phyloP scores from a whole-genome alignment of 2,113 vertebrate species.

The Carollia perspicillata region DNA sequence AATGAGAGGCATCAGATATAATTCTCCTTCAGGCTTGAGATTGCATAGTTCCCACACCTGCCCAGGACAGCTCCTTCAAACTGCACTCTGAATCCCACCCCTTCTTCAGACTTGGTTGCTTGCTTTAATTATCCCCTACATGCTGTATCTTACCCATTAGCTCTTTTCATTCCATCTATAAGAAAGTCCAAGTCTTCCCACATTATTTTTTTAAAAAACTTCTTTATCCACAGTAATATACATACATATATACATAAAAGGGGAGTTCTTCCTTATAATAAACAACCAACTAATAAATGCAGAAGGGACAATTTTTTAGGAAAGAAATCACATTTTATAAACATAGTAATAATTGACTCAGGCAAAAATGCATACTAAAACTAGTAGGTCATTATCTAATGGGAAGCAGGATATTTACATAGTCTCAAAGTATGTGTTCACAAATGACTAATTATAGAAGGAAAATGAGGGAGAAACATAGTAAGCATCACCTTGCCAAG shows the following conservation, averaged over 20 bases:
- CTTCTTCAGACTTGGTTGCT: not conserved
- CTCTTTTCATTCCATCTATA: not conserved
- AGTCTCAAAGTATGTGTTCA: not conserved
- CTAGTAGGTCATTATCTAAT: not conserved
- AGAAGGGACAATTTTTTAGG: not conserved
- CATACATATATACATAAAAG: not conserved
- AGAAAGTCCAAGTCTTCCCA: not conserved
- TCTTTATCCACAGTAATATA: not conserved
- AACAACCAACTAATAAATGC: not conserved
- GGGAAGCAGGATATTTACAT: not conserved
- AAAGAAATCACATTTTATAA: not conserved
- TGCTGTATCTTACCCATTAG: not conserved
- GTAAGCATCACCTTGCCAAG: not conserved
- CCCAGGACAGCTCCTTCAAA: not conserved
- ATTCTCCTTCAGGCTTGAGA: not conserved
- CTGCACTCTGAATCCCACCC: not conserved
- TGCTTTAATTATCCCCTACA: not conserved
- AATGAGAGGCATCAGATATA: not conserved
- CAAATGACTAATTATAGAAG: not conserved
- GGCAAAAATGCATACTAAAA: not conserved
- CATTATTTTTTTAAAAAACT: not conserved
- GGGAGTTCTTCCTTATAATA: not conserved
- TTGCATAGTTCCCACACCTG: not conserved
- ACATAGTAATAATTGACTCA: not conserved
- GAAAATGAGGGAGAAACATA: not conserved